phyloP scores from a whole-genome alignment of 2,888 invertebrate species.

The Dicyrtomina minuta region DNA sequence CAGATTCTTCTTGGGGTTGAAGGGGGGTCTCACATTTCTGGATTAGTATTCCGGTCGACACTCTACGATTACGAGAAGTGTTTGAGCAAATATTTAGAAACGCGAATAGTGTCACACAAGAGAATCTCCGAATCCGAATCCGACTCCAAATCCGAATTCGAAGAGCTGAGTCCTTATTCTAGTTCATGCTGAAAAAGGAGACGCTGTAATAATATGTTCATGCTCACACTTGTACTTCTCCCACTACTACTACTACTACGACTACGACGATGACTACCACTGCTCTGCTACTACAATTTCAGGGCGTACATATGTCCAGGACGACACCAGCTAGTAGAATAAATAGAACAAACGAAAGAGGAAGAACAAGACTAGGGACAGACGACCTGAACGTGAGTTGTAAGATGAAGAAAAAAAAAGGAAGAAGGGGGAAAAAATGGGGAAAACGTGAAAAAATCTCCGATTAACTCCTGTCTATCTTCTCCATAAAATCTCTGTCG shows the following conservation, averaged over 20 bases:
- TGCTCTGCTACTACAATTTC: too few species aligned
- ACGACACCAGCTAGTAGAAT: too few species aligned
- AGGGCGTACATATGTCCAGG: too few species aligned
- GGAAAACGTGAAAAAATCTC: slow-evolving; percentile 5
- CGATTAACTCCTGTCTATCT: slow-evolving; percentile 17
- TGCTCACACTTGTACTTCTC: too few species aligned
- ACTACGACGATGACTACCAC: too few species aligned
- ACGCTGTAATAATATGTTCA: too few species aligned
- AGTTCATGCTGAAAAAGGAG: background rate
- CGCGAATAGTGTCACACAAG: slow-evolving; percentile 43
- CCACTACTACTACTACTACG: too few species aligned
- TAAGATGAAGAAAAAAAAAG: background rate
- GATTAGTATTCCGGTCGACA: slow-evolving; percentile 51
- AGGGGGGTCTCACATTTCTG: slow-evolving; percentile 45
- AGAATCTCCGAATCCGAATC: too few species aligned
- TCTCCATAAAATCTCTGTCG: background rate
- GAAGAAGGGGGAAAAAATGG: background rate
- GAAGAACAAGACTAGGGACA: background rate
- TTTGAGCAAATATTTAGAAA: slow-evolving; percentile 53
- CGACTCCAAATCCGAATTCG: too few species aligned
- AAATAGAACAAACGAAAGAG: background rate
- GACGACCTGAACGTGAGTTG: too few species aligned
- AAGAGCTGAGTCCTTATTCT: slow-evolving; percentile 10
- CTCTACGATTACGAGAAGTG: slow-evolving; percentile 52
- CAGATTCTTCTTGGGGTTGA: slow-evolving; percentile 32